A percentile compares a stretch with the other conserved stretches of the same genome.
phyloP scores from a whole-genome alignment of 2,797 vertebrate species.

The Sciurus carolinensis region DNA sequence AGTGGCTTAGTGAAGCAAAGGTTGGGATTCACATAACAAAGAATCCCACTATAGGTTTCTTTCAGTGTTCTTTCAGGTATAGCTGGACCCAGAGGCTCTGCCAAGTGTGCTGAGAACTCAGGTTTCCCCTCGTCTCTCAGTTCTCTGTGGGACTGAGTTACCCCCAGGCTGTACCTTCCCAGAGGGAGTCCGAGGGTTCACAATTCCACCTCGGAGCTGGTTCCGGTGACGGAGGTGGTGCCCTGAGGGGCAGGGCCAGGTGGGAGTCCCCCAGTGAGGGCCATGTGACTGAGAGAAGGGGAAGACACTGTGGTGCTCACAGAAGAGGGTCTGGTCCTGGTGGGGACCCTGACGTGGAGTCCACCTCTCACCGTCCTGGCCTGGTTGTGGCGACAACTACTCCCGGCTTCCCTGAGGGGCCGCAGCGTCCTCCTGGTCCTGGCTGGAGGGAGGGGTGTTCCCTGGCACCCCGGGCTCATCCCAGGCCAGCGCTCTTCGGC shows the following conservation, averaged over 20 bases:
- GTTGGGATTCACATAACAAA: background rate
- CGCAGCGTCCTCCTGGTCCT: background rate
- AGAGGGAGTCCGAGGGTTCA: too few relatives aligned
- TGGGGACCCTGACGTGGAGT: fast-evolving
- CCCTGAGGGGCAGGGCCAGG: background rate
- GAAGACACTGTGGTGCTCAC: fast-evolving
- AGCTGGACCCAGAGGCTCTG: background rate
- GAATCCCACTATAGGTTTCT: background rate
- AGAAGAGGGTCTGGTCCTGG: background rate
- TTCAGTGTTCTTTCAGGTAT: background rate
- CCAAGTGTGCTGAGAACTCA: background rate
- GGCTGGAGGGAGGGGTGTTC: background rate
- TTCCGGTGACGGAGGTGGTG: background rate
- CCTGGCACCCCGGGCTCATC: too few relatives aligned
- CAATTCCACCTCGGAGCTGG: fast-evolving
- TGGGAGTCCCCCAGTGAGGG: too few relatives aligned
- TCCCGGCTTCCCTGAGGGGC: background rate
- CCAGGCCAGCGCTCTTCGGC: too few relatives aligned
- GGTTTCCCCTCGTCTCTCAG: background rate
- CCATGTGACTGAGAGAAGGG: background rate
- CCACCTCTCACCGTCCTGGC: fast-evolving
- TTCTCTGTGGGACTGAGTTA: background rate
- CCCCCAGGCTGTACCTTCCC: background rate
- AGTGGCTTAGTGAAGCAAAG: background rate
- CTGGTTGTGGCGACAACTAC: too few relatives aligned